Conservation (phyloP, 2,113 vertebrate species). For the Holacanthus passer region DNA sequence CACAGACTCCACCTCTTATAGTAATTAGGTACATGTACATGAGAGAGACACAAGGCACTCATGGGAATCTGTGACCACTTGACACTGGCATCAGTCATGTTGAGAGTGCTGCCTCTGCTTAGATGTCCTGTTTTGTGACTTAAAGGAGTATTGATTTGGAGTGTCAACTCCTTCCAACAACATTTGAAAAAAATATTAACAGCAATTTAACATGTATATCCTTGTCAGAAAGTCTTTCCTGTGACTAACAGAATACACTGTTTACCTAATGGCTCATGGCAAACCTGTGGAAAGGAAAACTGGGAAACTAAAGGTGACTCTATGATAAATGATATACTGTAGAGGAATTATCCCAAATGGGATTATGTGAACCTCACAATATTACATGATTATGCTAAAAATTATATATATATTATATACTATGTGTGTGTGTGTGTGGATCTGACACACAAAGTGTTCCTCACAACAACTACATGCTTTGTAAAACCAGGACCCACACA, state of each 20-base stretch:
- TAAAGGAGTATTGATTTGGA: constrained; percentile 18
- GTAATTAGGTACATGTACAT: constrained; percentile 6
- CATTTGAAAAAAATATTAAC: neutral
- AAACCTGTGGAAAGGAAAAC: neutral
- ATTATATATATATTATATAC: too few relatives aligned
- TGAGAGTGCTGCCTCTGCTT: constrained; percentile 19
- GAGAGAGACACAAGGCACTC: constrained; percentile 50
- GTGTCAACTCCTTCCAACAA: neutral
- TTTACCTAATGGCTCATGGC: neutral
- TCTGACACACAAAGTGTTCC: too few relatives aligned
- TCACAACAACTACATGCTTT: too few relatives aligned
- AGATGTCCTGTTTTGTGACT: neutral
- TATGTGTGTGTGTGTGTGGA: too few relatives aligned
- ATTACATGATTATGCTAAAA: too few relatives aligned
- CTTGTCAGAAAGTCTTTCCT: neutral
- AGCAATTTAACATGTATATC: neutral
- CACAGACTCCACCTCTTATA: constrained; percentile 24
- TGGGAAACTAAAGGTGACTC: neutral
- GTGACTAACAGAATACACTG: neutral
- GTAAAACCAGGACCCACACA: too few relatives aligned
- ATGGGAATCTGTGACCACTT: constrained; percentile 20
- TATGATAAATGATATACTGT: neutral
- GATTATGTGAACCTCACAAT: too few relatives aligned
- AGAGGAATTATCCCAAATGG: too few relatives aligned
- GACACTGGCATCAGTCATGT: constrained; percentile 9